Evolutionary conservation across 2,888 invertebrate species (phyloP), one percentile per base, ranked within the genome.

Genomic region (Oligia latruncula): DNA sequence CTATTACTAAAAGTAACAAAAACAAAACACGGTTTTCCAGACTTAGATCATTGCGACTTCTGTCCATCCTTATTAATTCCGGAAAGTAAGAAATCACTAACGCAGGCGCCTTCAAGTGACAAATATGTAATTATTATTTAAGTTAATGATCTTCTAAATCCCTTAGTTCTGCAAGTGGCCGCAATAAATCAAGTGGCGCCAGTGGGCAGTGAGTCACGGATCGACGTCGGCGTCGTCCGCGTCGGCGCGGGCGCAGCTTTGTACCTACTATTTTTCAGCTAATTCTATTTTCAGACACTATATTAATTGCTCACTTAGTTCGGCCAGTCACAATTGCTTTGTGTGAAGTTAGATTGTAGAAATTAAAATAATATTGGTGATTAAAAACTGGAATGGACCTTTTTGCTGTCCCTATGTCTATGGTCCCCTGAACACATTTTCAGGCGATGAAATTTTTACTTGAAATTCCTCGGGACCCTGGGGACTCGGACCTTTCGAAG

Each of bases 171-270:
- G 82, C 89, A 89, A 91, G 90, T 91, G 91, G 84, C 92, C 92
- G 88, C 90, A 73, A 94, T 95, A 95, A 95, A 96, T 96, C 94
- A 92, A 84, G 89, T 91, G 96, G 96, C 96, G 96, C 96, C 96
- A 95, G 91, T 76, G 90, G 90, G 89, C 85, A 79, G 91, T 95
- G 95, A 95, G 87, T 96, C 95, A 95, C 85, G 71, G 88, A 88
- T 89, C 91, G 91, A 90, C 92, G n/a, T n/a, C n/a, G n/a, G n/a
- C n/a, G n/a, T n/a, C 29, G 29, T 29, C 29, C 0, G 0, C 29
- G 92, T 90, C 90, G 85, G 89, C 92, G 91, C 90, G 88, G 80
- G 91, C 92, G 90, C 91, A 88, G 71, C 78, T 77, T 71, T 72
- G 75, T 81, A 79, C 84, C 73, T 76, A 84, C 86, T 88, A 88